phyloP scores from a whole-genome alignment of 2,113 vertebrate species.

The Lontra canadensis region DNA sequence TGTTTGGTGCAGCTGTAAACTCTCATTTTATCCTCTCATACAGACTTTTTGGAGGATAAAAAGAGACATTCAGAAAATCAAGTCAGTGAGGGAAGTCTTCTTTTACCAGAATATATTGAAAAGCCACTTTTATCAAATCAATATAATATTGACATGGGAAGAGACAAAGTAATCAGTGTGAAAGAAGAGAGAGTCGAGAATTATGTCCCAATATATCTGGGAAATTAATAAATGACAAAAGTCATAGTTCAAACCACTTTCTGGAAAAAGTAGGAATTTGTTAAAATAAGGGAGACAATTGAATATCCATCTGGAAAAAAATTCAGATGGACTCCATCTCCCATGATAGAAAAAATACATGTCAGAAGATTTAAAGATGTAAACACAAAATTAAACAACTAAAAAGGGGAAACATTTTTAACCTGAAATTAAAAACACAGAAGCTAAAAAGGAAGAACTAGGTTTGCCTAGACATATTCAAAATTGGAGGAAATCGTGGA shows the following conservation, averaged over 20 bases:
- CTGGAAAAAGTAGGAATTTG: neutral
- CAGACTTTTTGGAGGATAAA: neutral
- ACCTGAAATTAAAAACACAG: neutral
- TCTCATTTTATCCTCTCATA: neutral
- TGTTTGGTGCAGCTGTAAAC: neutral
- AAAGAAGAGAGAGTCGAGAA: constrained; percentile 28
- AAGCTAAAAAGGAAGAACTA: constrained; percentile 6
- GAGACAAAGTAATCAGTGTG: neutral
- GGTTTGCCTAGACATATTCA: neutral
- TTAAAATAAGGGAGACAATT: neutral
- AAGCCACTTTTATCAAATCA: constrained; percentile 6
- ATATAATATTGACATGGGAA: constrained; percentile 29
- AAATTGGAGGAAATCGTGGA: neutral
- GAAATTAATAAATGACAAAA: constrained; percentile 1
- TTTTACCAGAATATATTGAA: neutral
- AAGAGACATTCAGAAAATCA: constrained; percentile 39
- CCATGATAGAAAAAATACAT: constrained; percentile 20
- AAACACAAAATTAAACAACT: neutral
- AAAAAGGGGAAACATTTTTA: neutral
- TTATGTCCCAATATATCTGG: neutral
- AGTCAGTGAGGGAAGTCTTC: neutral
- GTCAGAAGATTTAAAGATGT: constrained; percentile 15
- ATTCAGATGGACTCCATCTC: neutral
- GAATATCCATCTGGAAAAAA: neutral
- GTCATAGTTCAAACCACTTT: neutral